Base-by-base conservation (phyloP, 2,797 vertebrate species). In the Sylvia borin region DNA sequence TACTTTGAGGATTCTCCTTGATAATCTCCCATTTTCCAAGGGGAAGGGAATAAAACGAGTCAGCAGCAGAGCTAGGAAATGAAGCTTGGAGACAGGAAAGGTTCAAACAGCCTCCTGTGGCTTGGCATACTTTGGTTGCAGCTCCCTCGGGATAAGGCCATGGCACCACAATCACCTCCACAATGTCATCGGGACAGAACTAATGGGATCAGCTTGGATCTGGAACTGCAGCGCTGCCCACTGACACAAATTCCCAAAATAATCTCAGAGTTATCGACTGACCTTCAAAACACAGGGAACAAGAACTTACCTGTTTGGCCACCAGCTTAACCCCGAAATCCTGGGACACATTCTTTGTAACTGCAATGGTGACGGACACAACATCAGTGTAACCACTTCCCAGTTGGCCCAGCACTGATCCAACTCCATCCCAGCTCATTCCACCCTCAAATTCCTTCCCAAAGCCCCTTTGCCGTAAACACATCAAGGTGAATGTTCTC, bases 221-320 rank as follows among this genome's bases (percentile, higher is more conserved):
- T 62, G 83, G 66, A 89, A n/a, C 64, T 66, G 54, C 22, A 10
- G 50, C 1, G 2, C 75, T 80, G 67, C 86, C 92, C 83, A 45
- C 66, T 61, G 94, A 84, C 93, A 91, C 88, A 34, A 36, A 94
- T 87, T 94, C 86, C 84, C 78, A 92, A 94, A 93, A 94, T 85
- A 92, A 42, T 16, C 70, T 17, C 2, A 0, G 47, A 74, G 54
- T 13, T 13, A 50, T 10, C 45, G 40, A 26, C 10, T 57, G 80
- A 55, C 77, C 86, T 96, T 88, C 88, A 55, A 73, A 85, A n/a
- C 19, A 16, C 57, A 10, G 14, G 20, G 57, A 85, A 58, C 18
- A 45, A 57, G 36, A 54, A 45, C 9, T 17, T 24, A 38, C 19
- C 20, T 11, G 6, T 10, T 29, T 1, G 4, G 20, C 60, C 43